These are phyloP conservation scores for Eretmocerus hayati DNA, from an alignment of 2,888 invertebrate species.

Conservation along the genomic window DNA sequence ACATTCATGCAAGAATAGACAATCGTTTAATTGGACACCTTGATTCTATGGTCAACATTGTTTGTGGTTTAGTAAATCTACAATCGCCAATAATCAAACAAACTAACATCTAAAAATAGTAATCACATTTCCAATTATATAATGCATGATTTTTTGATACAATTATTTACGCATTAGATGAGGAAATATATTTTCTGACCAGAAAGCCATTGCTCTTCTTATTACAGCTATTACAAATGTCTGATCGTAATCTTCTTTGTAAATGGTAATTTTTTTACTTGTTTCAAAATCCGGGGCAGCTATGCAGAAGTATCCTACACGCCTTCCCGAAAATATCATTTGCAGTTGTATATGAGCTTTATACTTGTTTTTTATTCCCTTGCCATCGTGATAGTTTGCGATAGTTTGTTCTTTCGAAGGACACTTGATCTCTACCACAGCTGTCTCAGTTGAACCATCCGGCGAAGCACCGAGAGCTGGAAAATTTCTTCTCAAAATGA, in stretches of 20 bases:
- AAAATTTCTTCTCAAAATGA: not conserved
- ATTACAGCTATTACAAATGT: constrained; percentile 1
- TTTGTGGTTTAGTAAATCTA: constrained; percentile 24
- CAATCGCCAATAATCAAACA: constrained; percentile 21
- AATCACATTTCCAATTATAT: not conserved
- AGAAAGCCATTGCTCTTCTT: constrained; percentile 2
- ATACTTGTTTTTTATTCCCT: constrained; percentile 7
- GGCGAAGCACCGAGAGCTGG: constrained; percentile 4
- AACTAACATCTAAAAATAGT: not conserved
- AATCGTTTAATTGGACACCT: not conserved
- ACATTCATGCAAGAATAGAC: constrained; percentile 14
- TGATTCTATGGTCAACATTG: constrained; percentile 23
- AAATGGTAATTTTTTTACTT: constrained; percentile 16
- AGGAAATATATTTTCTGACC: constrained; percentile 8
- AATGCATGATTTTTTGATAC: not conserved
- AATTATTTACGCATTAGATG: constrained; percentile 4
- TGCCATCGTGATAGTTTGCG: no score
- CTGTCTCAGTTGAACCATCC: not conserved
- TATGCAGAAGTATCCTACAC: constrained; percentile 26
- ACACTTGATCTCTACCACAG: constrained; percentile 3
- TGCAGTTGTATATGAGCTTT: constrained; percentile 28
- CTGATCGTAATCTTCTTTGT: constrained; percentile 11
- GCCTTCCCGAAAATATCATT: constrained; percentile 26
- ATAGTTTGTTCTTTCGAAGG: not conserved
- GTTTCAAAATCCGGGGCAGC: constrained; percentile 28